Percentiles rank a stretch among this genome's conserved stretches.
Conservation (phyloP, 2,113 vertebrate species). For the Microtus pennsylvanicus region DNA sequence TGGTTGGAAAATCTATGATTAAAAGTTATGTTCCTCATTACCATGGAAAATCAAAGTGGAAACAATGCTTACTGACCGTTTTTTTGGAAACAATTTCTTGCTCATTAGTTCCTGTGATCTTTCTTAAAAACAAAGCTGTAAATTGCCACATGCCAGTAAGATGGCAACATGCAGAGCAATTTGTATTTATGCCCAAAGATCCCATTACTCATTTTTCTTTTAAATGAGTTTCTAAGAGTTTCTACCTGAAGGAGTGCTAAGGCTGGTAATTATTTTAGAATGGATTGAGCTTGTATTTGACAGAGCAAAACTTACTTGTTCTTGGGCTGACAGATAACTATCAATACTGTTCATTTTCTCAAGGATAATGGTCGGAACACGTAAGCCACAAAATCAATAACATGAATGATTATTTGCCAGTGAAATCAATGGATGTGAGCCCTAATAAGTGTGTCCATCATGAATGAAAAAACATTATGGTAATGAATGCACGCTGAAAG, state of each 20-base stretch:
- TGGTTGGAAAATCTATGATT: constrained; percentile 79
- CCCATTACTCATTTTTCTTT: constrained; percentile 79
- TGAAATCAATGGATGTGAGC: constrained; percentile 56
- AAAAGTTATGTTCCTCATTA: constrained; percentile 85
- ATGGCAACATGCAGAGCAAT: constrained; percentile 53
- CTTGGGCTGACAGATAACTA: constrained; percentile 72
- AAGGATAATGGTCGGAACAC: constrained; percentile 65
- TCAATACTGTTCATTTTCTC: constrained; percentile 72
- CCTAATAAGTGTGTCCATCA: constrained; percentile 46
- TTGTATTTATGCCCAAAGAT: constrained; percentile 79
- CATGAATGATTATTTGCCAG: constrained; percentile 64
- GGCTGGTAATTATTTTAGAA: constrained; percentile 77
- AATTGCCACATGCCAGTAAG: constrained; percentile 77
- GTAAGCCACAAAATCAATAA: constrained; percentile 53
- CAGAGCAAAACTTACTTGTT: constrained; percentile 1
- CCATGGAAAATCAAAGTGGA: constrained; percentile 78
- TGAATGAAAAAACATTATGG: constrained; percentile 11
- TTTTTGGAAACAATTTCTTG: constrained; percentile 77
- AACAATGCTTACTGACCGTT: constrained; percentile 80
- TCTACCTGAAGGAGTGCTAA: constrained; percentile 76
- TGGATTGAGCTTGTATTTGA: constrained; percentile 67
- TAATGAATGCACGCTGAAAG: background rate
- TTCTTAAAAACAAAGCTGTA: constrained; percentile 79
- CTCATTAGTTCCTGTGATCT: constrained; percentile 71
- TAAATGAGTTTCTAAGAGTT: constrained; percentile 78